Conservation (phyloP, 2,888 invertebrate genomes). For the Drosophila macrospina region DNA sequence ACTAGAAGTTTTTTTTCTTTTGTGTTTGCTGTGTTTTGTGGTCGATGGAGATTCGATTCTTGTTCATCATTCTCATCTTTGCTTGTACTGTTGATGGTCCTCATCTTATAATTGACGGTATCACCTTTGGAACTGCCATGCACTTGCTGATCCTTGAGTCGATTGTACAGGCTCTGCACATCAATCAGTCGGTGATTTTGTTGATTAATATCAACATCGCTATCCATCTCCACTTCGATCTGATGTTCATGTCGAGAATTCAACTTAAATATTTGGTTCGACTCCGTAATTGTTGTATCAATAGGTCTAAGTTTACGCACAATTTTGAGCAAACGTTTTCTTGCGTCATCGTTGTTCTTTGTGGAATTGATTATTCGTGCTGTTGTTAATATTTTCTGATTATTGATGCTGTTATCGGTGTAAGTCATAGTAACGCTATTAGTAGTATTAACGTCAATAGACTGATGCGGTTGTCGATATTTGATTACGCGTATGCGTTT, state of each 20-base stretch:
- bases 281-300: slow-evolving; percentile 17
- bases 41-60: slow-evolving; percentile 55
- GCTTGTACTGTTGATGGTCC: slow-evolving; percentile 14
- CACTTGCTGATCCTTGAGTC: slow-evolving; percentile 60
- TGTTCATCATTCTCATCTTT: slow-evolving; percentile 36
- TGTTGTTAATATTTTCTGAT: slow-evolving; percentile 32
- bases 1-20: slow-evolving; percentile 67
- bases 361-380: slow-evolving; percentile 29
- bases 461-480: slow-evolving; percentile 71
- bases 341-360: slow-evolving; percentile 41
- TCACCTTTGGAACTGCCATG: slow-evolving; percentile 50
- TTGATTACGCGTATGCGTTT: slow-evolving; percentile 80
- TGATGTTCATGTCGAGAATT: not conserved
- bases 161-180: slow-evolving; percentile 66
- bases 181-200: slow-evolving; percentile 28
- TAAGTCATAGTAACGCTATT: slow-evolving; percentile 68
- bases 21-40: slow-evolving; percentile 68
- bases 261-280: not conserved
- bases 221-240: not conserved
- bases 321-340: slow-evolving; percentile 80
- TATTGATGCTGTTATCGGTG: slow-evolving; percentile 37
- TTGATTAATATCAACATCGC: slow-evolving; percentile 10
- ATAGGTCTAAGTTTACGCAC: slow-evolving; percentile 80
- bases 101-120: slow-evolving; percentile 46
- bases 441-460: slow-evolving; percentile 62